Evolutionary conservation across 2,888 invertebrate genomes (phyloP).

Genomic region (Chaetoderma sp.): DNA sequence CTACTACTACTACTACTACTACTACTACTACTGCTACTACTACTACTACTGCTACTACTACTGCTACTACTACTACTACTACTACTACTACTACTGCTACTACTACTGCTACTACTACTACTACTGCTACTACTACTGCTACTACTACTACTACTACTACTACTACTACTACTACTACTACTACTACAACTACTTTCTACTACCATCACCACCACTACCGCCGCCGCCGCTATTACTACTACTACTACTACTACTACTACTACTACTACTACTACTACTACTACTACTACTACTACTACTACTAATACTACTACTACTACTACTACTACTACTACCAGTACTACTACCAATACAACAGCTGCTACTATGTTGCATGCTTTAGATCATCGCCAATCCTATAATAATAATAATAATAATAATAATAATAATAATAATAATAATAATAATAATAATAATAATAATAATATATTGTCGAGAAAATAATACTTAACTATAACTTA

Average conservation of each 20-base stretch:
- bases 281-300: conserved; percentile 19
- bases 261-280: conserved; percentile 16
- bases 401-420: too few relatives aligned
- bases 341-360: too few relatives aligned
- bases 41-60: conserved; percentile 26
- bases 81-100: conserved; percentile 7
- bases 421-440: too few relatives aligned
- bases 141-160: conserved; percentile 21
- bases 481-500: too few relatives aligned
- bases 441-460: too few relatives aligned
- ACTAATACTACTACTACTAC: too few relatives aligned
- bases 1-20: conserved; percentile 37
- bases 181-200: conserved; percentile 8
- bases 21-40: conserved; percentile 29
- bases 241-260: conserved; percentile 19
- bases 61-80: conserved; percentile 2
- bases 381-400: too few relatives aligned
- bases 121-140: conserved; percentile 16
- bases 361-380: too few relatives aligned
- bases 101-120: conserved; percentile 16
- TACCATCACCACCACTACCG: conserved; percentile 1
- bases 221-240: background rate
- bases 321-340: too few relatives aligned
- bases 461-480: too few relatives aligned
- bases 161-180: conserved; percentile 18